Evolutionary conservation across 2,888 invertebrate genomes (phyloP), one percentile per base, ranked within the genome.

Genomic region (Drosophila demipolita): DNA sequence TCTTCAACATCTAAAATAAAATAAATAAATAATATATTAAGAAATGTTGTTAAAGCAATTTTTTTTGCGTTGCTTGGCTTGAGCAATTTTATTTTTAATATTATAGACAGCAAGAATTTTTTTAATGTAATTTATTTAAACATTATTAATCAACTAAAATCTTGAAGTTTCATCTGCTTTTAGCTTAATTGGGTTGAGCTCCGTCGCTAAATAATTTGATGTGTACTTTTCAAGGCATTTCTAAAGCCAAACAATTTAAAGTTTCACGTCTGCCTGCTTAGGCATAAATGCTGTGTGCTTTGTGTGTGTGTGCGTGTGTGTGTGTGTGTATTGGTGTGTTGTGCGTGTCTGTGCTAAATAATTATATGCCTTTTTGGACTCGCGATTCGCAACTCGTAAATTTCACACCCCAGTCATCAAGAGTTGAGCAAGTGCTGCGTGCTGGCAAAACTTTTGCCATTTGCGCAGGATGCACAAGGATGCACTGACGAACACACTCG

Each of bases 361-460:
- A 88, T 88, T 86, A 84, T 84, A 80, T 79, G 84, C 75, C 80
- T 80, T 75, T 88, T 86, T 88, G 70, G 64, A 33, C 58, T 36
- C 50, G 64, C 40, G 66, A 78, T 74, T 64, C 62, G 71, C 72
- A 67, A 63, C 78, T 82, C 70, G 71, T 71, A 73, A 80, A 79
- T 88, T 84, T 82, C 82, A 77, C 86, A 87, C 82, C 86, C 84
- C 67, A 74, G 61, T 49, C 74, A 74, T 79, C 79, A 85, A 79
- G 82, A 85, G 74, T 79, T 79, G 62, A 55, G 69, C 73, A 72
- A 82, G 80, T 74, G 75, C 66, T 75, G 87, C 76, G 76, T 87
- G 75, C 55, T 52, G 77, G 66, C 67, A 55, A 77, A 80, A 75
- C 70, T 82, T 75, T 79, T 79, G 71, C 79, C 82, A 74, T 76